These are phyloP conservation scores for Acronicta alni DNA, from an alignment of 2,888 invertebrate species.

Conservation along the genomic window DNA sequence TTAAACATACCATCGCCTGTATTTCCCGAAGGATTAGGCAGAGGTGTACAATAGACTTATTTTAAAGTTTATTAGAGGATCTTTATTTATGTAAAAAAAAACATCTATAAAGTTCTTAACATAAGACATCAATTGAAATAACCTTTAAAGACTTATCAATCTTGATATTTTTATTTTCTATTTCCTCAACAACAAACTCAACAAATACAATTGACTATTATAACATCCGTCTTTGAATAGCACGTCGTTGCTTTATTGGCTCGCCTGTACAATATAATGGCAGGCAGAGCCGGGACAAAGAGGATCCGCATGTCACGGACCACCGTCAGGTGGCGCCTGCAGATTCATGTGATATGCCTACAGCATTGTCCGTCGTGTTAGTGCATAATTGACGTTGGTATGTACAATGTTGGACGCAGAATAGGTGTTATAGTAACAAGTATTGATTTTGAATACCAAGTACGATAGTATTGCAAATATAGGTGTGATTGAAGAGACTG, in stretches of 20 bases:
- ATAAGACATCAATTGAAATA: no score
- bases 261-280: constrained; percentile 65
- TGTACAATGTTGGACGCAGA: constrained; percentile 18
- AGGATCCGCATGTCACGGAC: constrained; percentile 73
- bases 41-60: no score
- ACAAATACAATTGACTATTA: constrained; percentile 44
- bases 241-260: constrained; percentile 56
- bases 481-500: neutral
- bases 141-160: constrained; percentile 11
- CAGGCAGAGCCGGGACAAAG: constrained; percentile 67
- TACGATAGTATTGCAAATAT: neutral
- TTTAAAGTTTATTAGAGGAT: no score
- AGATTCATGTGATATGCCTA: constrained; percentile 73
- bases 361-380: constrained; percentile 75
- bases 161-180: constrained; percentile 38
- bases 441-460: constrained; percentile 1
- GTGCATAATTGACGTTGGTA: constrained; percentile 72
- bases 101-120: no score
- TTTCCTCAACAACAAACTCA: constrained; percentile 33
- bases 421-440: constrained; percentile 3
- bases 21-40: no score
- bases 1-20: no score
- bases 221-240: constrained; percentile 57
- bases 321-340: constrained; percentile 74
- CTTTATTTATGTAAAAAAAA: no score